phyloP scores from a whole-genome alignment of 2,888 invertebrate genomes.

The Metalampra italica region DNA sequence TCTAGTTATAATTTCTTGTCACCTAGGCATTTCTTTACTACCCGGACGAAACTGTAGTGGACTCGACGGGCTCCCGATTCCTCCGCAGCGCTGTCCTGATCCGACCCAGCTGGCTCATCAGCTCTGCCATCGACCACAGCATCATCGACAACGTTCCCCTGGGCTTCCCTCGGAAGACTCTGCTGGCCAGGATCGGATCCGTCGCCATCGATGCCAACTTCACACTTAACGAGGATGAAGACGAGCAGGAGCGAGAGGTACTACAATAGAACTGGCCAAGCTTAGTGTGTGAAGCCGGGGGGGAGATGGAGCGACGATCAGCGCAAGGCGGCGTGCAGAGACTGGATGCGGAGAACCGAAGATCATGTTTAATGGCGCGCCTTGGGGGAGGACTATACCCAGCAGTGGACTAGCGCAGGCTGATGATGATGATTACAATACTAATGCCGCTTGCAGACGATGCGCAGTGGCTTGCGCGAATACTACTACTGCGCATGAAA shows the following conservation, averaged over 20 bases:
- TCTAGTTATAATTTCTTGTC: no score
- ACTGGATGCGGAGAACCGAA: no score
- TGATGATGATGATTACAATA: no score
- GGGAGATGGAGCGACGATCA: no score
- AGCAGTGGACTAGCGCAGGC: no score
- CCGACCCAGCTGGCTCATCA: constrained; percentile 51
- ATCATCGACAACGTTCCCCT: constrained; percentile 22
- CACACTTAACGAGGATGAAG: constrained; percentile 61
- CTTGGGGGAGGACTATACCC: no score
- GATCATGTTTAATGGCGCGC: no score
- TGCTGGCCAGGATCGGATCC: constrained; percentile 61
- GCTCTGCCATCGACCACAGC: constrained; percentile 44
- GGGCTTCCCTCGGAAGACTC: constrained; percentile 56
- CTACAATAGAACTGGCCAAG: not conserved
- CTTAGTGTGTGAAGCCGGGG: not conserved
- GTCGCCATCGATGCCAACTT: constrained; percentile 47
- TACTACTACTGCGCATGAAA: no score
- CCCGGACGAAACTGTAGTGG: constrained; percentile 48
- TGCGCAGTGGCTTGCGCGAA: no score
- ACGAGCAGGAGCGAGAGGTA: constrained; percentile 68
- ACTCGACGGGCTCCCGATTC: constrained; percentile 39
- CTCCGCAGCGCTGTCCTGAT: constrained; percentile 53
- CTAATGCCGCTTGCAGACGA: no score
- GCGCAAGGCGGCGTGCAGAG: no score
- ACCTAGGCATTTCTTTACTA: constrained; percentile 62